Conservation (phyloP, 2,113 vertebrate species). For the Neogale vison region DNA sequence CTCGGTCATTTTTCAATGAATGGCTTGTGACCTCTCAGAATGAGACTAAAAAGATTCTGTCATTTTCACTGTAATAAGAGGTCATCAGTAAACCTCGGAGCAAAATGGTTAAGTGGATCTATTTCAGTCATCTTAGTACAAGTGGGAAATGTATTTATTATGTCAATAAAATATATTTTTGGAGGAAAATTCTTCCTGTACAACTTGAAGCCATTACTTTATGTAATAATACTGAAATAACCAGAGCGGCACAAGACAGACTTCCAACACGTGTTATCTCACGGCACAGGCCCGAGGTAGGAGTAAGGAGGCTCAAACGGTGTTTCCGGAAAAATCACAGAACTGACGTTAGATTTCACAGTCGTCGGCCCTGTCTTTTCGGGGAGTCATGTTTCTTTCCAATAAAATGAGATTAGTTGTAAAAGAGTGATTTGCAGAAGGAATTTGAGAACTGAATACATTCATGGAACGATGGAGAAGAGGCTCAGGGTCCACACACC, state of each 20-base stretch:
- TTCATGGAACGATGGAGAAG: not conserved
- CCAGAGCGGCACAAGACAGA: not conserved
- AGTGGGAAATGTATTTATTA: not conserved
- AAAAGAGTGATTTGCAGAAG: not conserved
- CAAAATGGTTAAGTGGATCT: not conserved
- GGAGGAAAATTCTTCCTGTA: not conserved
- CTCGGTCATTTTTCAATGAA: too few relatives aligned
- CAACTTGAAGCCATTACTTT: not conserved
- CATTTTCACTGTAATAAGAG: too few relatives aligned
- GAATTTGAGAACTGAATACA: not conserved
- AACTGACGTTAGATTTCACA: not conserved
- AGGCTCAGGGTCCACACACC: not conserved
- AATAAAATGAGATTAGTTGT: rapidly evolving
- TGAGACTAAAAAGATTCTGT: not conserved
- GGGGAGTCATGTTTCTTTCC: not conserved
- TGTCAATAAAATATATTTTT: not conserved
- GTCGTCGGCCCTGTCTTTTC: not conserved
- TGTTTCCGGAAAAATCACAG: too few relatives aligned
- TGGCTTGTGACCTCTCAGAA: not conserved
- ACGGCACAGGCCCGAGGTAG: not conserved
- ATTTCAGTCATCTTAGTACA: not conserved
- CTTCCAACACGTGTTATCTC: not conserved
- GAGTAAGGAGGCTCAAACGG: too few relatives aligned
- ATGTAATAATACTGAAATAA: not conserved
- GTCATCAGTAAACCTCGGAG: not conserved